Conservation (phyloP, 2,888 invertebrate genomes). For the Drosophila rellima region DNA sequence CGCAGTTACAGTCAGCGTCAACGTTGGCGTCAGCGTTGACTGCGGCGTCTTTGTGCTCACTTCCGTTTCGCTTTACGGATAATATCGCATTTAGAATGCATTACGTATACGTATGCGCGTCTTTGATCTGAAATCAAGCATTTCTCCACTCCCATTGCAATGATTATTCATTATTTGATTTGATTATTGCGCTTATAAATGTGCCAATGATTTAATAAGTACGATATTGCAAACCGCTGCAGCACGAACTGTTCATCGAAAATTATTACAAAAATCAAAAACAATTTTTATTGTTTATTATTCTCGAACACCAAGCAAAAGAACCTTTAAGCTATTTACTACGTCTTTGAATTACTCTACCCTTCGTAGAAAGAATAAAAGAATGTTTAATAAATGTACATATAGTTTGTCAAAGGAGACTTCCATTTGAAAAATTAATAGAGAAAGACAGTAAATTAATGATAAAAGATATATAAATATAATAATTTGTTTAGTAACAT, state of each 20-base stretch:
- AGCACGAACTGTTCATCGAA: conserved; percentile 22
- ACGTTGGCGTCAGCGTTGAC: conserved; percentile 1
- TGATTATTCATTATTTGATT: conserved; percentile 10
- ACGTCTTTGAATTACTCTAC: neutral
- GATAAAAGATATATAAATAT: no score
- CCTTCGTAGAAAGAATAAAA: no score
- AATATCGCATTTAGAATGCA: conserved; percentile 77
- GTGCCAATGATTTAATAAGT: conserved; percentile 18
- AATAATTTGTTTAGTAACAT: no score
- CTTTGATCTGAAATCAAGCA: conserved; percentile 60
- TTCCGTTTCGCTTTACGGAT: conserved; percentile 66
- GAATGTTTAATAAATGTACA: no score
- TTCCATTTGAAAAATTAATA: no score
- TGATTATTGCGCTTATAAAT: conserved; percentile 29
- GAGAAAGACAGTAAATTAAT: no score
- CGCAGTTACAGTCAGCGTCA: neutral
- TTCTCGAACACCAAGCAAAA: conserved; percentile 8
- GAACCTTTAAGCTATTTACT: neutral
- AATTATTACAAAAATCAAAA: conserved; percentile 32
- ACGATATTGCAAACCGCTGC: conserved; percentile 1
- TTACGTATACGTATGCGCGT: conserved; percentile 50
- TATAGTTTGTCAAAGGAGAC: no score
- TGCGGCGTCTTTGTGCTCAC: conserved; percentile 42
- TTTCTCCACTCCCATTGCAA: conserved; percentile 17
- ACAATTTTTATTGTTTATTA: conserved; percentile 51